phyloP scores from a whole-genome alignment of 2,797 vertebrate species.

The Gadopsis marmoratus region DNA sequence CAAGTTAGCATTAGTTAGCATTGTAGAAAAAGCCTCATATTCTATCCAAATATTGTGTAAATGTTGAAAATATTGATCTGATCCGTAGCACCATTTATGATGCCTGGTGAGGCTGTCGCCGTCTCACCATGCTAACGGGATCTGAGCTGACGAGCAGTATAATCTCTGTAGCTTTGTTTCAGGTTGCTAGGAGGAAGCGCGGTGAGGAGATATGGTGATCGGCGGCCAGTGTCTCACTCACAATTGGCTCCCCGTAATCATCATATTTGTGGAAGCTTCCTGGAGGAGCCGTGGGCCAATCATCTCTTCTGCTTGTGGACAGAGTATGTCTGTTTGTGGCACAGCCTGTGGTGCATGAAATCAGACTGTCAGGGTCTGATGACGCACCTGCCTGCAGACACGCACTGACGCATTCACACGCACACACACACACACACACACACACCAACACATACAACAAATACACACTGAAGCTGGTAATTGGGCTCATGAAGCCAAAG shows the following conservation, averaged over 20 bases:
- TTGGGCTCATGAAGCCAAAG: slow-evolving; percentile 70
- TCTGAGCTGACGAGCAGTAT: slow-evolving; percentile 2
- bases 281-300: slow-evolving; percentile 54
- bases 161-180: slow-evolving; percentile 27
- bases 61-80: background rate
- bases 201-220: slow-evolving; percentile 46
- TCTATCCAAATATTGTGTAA: background rate
- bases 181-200: slow-evolving; percentile 11
- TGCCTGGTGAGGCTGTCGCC: background rate
- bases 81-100: background rate
- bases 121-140: slow-evolving; percentile 12
- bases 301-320: slow-evolving; percentile 51
- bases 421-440: slow-evolving; percentile 13
- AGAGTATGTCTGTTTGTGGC: slow-evolving; percentile 53
- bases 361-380: slow-evolving; percentile 78
- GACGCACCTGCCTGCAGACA: slow-evolving; percentile 66
- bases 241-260: slow-evolving; percentile 57
- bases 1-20: background rate
- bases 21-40: background rate
- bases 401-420: slow-evolving; percentile 27
- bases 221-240: slow-evolving; percentile 38
- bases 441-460: slow-evolving; percentile 23
- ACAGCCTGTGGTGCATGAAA: slow-evolving; percentile 76
- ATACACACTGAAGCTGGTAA: slow-evolving; percentile 57
- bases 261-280: slow-evolving; percentile 54